Conservation (phyloP, 2,888 invertebrate genomes). For the Choreutis nemorana region DNA sequence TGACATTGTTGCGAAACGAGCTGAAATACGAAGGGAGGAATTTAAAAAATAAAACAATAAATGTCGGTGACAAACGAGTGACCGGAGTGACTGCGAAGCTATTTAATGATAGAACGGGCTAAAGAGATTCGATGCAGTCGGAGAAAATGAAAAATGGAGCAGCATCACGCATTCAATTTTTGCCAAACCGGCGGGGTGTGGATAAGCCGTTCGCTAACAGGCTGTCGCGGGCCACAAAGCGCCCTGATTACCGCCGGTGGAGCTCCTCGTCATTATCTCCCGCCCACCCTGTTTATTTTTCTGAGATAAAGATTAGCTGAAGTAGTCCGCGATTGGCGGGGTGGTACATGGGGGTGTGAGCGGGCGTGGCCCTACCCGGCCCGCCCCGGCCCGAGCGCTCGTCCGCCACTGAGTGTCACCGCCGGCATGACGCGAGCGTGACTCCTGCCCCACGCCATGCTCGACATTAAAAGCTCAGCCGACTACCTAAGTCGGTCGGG, state of each 20-base stretch:
- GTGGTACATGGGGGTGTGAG: slow-evolving; percentile 25
- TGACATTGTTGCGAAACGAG: slow-evolving; percentile 17
- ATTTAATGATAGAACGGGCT: slow-evolving; percentile 27
- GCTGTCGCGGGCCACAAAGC: slow-evolving; percentile 55
- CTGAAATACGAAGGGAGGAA: slow-evolving; percentile 18
- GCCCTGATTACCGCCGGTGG: slow-evolving; percentile 51
- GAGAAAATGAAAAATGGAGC: slow-evolving; percentile 20
- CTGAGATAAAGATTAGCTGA: slow-evolving; percentile 63
- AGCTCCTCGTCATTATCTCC: slow-evolving; percentile 56
- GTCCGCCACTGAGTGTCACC: slow-evolving; percentile 28
- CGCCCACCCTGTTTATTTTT: slow-evolving; percentile 64
- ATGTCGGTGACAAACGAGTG: slow-evolving; percentile 32
- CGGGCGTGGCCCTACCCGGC: slow-evolving; percentile 7
- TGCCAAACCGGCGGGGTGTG: slow-evolving; percentile 45
- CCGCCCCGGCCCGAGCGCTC: slow-evolving; percentile 32
- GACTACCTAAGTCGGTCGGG: slow-evolving; percentile 91
- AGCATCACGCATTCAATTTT: slow-evolving; percentile 39
- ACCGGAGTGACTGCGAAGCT: slow-evolving; percentile 19
- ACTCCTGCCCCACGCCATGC: slow-evolving; percentile 63
- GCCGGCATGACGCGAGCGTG: slow-evolving; percentile 26
- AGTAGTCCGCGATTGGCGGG: slow-evolving; percentile 54
- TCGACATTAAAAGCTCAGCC: slow-evolving; percentile 91
- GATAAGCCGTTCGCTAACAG: slow-evolving; percentile 40
- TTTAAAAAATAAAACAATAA: slow-evolving; percentile 38
- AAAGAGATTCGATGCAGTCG: slow-evolving; percentile 20